Evolutionary conservation across 2,113 vertebrate genomes (phyloP), one percentile per base, ranked within the genome.

Genomic region (Pluvianellus socialis): DNA sequence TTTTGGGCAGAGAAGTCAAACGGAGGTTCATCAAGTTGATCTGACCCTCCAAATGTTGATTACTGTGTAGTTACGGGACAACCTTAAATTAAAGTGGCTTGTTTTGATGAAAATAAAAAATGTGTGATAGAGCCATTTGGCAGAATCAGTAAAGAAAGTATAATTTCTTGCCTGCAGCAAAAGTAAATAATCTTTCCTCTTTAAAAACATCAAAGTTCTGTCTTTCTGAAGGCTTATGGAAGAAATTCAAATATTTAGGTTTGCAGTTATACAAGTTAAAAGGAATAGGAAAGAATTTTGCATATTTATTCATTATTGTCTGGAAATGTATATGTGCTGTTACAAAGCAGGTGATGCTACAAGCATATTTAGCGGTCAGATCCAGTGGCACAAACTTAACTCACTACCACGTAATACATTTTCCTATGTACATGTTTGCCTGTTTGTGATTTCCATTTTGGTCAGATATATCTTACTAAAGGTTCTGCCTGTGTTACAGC

Each of bases 131-230:
- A 80, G n/a, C 87, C 62, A 86, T 92, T 96, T 97, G 96, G 96
- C 95, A 95, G 90, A 95, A 96, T 95, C 79, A 85, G 90, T 80
- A 93, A 96, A 96, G 94, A 95, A 96, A 90, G 92, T 86, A 38
- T 91, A 80, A 94, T 96, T 92, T 95, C 68, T 96, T 92, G 97
- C 96, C 97, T 95, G 85, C 71, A 94, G 96, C 91, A 85, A 93
- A 90, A 86, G 49, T 86, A 93, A 97, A 86, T 93, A 94, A 82
- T 92, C 77, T 90, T 92, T 96, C 52, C 63, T 93, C n/a, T 96
- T 94, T 49, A 88, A 76, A 96, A 96, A 91, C 96, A 95, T 97
- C 97, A 96, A 97, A 95, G 96, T 97, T 96, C n/a, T 75, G 33
- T 49, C 77, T 88, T 95, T 97, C 88, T 94, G 74, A 86, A 91